Conservation (phyloP, 2,113 vertebrate genomes). For the Pomatorhinus ruficollis region DNA sequence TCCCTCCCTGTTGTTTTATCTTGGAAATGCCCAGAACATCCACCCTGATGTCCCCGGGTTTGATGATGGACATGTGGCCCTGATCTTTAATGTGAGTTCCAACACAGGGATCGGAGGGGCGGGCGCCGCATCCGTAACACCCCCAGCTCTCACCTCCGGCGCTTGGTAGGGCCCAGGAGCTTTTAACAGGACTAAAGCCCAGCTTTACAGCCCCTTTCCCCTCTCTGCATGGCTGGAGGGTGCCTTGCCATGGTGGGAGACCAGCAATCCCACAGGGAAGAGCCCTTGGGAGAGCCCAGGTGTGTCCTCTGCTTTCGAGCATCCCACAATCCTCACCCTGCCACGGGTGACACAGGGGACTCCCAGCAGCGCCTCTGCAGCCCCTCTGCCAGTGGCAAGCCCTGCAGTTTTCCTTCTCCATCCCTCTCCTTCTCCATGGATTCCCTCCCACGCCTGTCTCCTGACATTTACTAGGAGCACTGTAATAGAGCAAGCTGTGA, state of each 20-base stretch:
- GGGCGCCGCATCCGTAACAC: slow-evolving; percentile 26
- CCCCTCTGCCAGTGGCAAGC: not conserved
- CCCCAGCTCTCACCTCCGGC: not conserved
- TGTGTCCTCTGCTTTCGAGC: not conserved
- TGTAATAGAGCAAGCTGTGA: not conserved
- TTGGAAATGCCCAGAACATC: slow-evolving; percentile 62
- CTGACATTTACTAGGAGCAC: not conserved
- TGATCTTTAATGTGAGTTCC: slow-evolving; percentile 66
- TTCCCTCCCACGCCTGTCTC: slow-evolving; percentile 22
- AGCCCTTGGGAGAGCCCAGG: not conserved
- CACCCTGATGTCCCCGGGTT: slow-evolving; percentile 66
- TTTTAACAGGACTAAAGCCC: slow-evolving; percentile 65
- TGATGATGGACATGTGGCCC: slow-evolving; percentile 67
- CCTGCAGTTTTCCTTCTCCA: slow-evolving; percentile 1
- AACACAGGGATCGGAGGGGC: slow-evolving; percentile 11
- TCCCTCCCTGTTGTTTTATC: slow-evolving; percentile 16
- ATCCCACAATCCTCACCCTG: not conserved
- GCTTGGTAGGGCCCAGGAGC: slow-evolving; percentile 24
- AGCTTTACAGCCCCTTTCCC: slow-evolving; percentile 14
- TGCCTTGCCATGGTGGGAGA: not conserved
- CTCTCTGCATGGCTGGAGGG: not conserved
- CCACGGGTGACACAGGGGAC: not conserved
- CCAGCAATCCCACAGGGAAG: not conserved
- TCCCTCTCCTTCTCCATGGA: slow-evolving; percentile 19
- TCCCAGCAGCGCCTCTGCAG: not conserved